A percentile compares a stretch with the other conserved stretches of the same genome.
phyloP scores from a whole-genome alignment of 2,113 vertebrate species.

The Embiotoca jacksoni region DNA sequence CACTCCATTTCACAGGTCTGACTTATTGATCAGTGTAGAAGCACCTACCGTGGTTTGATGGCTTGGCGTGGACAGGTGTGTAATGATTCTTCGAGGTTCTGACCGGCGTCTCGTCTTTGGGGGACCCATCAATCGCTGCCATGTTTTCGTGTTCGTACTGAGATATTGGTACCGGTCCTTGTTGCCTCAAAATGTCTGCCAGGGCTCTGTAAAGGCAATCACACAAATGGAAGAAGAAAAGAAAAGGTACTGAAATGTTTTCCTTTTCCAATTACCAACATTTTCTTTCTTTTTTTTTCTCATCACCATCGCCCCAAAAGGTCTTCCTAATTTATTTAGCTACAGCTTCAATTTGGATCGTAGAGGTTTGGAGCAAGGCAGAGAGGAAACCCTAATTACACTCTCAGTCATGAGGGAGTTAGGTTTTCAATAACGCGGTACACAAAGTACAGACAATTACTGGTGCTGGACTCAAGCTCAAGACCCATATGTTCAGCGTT shows the following conservation, averaged over 20 bases:
- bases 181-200: constrained; percentile 97
- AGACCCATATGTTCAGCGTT: constrained; percentile 27
- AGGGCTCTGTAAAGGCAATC: constrained; percentile 88
- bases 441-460: constrained; percentile 35
- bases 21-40: neutral
- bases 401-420: constrained; percentile 24
- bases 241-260: neutral
- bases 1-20: neutral
- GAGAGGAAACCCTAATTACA: constrained; percentile 60
- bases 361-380: constrained; percentile 8
- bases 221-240: constrained; percentile 6
- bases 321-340: constrained; percentile 51
- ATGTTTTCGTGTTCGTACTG: constrained; percentile 97
- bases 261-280: constrained; percentile 14
- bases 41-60: constrained; percentile 89
- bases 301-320: constrained; percentile 17
- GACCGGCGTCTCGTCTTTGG: constrained; percentile 95
- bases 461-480: neutral
- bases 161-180: constrained; percentile 92
- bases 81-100: constrained; percentile 96
- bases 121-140: constrained; percentile 90
- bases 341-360: constrained; percentile 49
- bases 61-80: constrained; percentile 91
- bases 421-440: constrained; percentile 28
- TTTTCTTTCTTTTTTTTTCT: neutral